Percentiles rank a stretch among this genome's conserved stretches.
phyloP scores from a whole-genome alignment of 2,113 vertebrate genomes.

The Lynx canadensis region DNA sequence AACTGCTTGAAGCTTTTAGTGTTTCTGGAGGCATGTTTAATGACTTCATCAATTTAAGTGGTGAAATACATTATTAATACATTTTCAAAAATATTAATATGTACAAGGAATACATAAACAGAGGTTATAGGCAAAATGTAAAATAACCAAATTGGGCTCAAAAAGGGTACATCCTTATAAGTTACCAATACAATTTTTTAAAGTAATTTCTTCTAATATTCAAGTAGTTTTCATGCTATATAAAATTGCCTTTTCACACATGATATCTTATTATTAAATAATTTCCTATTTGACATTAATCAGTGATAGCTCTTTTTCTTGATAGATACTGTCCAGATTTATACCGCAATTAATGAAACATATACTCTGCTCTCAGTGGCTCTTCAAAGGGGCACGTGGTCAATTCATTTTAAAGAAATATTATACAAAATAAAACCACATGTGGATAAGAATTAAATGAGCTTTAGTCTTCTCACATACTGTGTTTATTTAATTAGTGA shows the following conservation, averaged over 20 bases:
- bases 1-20: not conserved
- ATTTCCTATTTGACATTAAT: conserved; percentile 36
- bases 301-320: conserved; percentile 2
- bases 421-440: not conserved
- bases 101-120: not conserved
- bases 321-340: conserved; percentile 53
- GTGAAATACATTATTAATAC: not conserved
- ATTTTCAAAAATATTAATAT: not conserved
- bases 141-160: not conserved
- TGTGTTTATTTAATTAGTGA: not conserved
- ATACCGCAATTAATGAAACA: not conserved
- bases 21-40: not conserved
- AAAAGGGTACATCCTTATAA: not conserved
- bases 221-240: not conserved
- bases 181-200: not conserved
- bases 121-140: not conserved
- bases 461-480: not conserved
- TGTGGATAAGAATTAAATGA: not conserved
- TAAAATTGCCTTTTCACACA: not conserved
- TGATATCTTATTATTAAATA: conserved; percentile 20
- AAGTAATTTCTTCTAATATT: not conserved
- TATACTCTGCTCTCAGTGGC: not conserved
- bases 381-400: not conserved
- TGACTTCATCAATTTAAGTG: not conserved
- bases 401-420: not conserved